Evolutionary conservation across 2,797 vertebrate genomes (phyloP), one percentile per base, ranked within the genome.

Genomic region (Triplophysa yarkandensis): DNA sequence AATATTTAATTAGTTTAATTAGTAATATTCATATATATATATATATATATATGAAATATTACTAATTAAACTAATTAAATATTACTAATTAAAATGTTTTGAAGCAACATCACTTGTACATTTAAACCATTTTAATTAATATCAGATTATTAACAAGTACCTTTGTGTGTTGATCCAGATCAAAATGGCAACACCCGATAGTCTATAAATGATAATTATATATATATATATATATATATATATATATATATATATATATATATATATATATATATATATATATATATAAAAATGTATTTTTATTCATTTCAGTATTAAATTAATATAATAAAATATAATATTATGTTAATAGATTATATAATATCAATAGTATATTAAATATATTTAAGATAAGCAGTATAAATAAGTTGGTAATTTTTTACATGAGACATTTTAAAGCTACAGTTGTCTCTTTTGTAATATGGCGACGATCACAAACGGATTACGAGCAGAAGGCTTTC

Each of bases 41-140:
- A n/a, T n/a, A n/a, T n/a, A n/a, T n/a, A n/a, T n/a, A n/a, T n/a
- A n/a, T n/a, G n/a, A n/a, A n/a, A n/a, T n/a, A n/a, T n/a, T n/a
- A n/a, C n/a, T n/a, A n/a, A n/a, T n/a, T n/a, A n/a, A n/a, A n/a
- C n/a, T n/a, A n/a, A n/a, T n/a, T n/a, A n/a, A n/a, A n/a, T n/a
- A n/a, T n/a, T n/a, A n/a, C n/a, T n/a, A n/a, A n/a, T 88, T 89
- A 27, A 2, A 78, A 82, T 84, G 79, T 83, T 87, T 76, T 25
- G 50, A 50, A 50, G 19, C 19, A 2, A 48, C 32, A 11, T n/a
- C n/a, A n/a, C n/a, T n/a, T 39, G 36, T 14, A 39, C 9, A 39
- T 39, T 57, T 57, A n/a, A 6, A 17, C 16, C n/a, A 14, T 13
- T 28, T 2, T 54, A 57, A 50, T 50, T 48, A n/a, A 41, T 13